phyloP scores from a whole-genome alignment of 2,113 vertebrate species.

The Phalacrocorax pelagicus region DNA sequence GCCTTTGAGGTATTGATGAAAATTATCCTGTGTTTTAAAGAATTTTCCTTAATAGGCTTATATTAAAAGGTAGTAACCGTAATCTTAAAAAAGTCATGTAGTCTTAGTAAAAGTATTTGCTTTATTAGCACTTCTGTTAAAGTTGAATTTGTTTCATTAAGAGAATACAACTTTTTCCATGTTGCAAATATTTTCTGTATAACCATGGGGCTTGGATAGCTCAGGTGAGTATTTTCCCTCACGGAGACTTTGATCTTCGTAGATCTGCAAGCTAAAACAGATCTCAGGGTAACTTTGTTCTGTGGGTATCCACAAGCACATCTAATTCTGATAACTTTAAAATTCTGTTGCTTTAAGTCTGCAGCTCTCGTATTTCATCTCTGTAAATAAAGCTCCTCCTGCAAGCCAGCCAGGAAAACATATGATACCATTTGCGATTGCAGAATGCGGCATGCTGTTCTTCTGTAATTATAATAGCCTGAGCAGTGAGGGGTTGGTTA shows the following conservation, averaged over 20 bases:
- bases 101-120: no score
- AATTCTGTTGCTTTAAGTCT: constrained; percentile 1
- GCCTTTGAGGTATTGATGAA: background rate
- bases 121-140: background rate
- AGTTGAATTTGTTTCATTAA: background rate
- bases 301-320: background rate
- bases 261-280: background rate
- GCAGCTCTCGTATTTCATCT: background rate
- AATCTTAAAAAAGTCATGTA: background rate
- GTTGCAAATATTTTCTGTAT: background rate
- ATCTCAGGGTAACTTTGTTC: background rate
- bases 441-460: constrained; percentile 90
- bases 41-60: background rate
- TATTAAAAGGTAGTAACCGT: background rate
- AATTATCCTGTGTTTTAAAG: background rate
- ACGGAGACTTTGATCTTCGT: fast-evolving
- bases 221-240: background rate
- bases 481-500: constrained; percentile 78
- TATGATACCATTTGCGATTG: constrained; percentile 93
- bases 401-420: constrained; percentile 86
- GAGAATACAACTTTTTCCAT: background rate
- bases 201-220: fast-evolving
- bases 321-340: background rate
- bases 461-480: constrained; percentile 93
- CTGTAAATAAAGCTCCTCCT: constrained; percentile 55